phyloP scores from a whole-genome alignment of 2,888 invertebrate genomes.

The Epinotia brunnichana region DNA sequence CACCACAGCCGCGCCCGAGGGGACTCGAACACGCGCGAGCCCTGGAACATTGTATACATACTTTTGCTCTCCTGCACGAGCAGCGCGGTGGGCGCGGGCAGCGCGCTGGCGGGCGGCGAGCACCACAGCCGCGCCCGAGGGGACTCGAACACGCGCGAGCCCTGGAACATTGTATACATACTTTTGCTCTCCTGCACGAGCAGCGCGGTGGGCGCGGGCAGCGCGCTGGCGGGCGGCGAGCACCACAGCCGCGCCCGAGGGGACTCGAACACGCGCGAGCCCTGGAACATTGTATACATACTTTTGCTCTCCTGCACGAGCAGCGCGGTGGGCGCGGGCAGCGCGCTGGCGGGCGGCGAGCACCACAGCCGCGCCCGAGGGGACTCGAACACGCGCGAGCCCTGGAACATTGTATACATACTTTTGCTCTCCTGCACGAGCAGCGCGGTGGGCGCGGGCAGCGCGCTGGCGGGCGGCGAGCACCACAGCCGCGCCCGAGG shows the following conservation, averaged over 20 bases:
- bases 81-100: conserved; percentile 73
- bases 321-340: conserved; percentile 73
- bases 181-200: conserved; percentile 72
- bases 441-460: conserved; percentile 73
- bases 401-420: conserved; percentile 67
- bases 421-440: conserved; percentile 72
- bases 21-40: conserved; percentile 79
- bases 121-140: conserved; percentile 69
- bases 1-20: conserved; percentile 74
- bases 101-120: conserved; percentile 77
- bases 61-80: conserved; percentile 72
- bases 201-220: conserved; percentile 73
- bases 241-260: conserved; percentile 74
- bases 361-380: conserved; percentile 74
- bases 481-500: conserved; percentile 74
- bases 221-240: conserved; percentile 77
- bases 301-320: conserved; percentile 72
- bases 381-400: conserved; percentile 79
- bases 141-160: conserved; percentile 79
- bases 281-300: conserved; percentile 65
- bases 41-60: conserved; percentile 65
- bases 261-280: conserved; percentile 79
- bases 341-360: conserved; percentile 77
- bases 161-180: conserved; percentile 65
- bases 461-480: conserved; percentile 77